phyloP scores from a whole-genome alignment of 1,140 invertebrate genomes.

The Antheraea pernyi region DNA sequence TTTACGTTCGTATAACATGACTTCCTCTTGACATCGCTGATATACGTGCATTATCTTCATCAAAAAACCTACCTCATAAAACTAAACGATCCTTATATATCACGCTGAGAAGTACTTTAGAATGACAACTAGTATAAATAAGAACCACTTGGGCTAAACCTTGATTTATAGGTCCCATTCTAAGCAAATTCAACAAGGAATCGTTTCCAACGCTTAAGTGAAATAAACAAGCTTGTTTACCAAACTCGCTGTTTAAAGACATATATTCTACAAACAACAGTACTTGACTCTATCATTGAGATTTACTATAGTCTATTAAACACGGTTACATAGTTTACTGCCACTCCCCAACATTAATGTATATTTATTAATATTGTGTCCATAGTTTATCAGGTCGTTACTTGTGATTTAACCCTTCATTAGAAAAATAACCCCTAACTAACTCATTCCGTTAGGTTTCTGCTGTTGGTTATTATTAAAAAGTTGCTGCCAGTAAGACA shows the following conservation, averaged over 20 bases:
- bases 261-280: not conserved
- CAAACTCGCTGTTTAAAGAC: not conserved
- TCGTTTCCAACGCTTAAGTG: not conserved
- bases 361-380: constrained; percentile 1
- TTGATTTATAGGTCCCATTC: not conserved
- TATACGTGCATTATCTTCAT: too few relatives aligned
- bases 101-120: too few relatives aligned
- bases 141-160: too few relatives aligned
- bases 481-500: too few relatives aligned
- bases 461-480: too few relatives aligned
- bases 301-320: not conserved
- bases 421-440: too few relatives aligned
- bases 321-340: not conserved
- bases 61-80: too few relatives aligned
- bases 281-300: constrained; percentile 1
- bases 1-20: too few relatives aligned
- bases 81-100: too few relatives aligned
- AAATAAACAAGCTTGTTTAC: not conserved
- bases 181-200: not conserved
- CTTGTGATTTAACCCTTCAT: not conserved
- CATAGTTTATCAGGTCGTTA: not conserved
- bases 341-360: not conserved
- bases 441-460: too few relatives aligned
- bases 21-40: too few relatives aligned
- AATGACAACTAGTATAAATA: too few relatives aligned